Base-by-base conservation (phyloP, 2,797 vertebrate genomes). In the Dipus sagitta region DNA sequence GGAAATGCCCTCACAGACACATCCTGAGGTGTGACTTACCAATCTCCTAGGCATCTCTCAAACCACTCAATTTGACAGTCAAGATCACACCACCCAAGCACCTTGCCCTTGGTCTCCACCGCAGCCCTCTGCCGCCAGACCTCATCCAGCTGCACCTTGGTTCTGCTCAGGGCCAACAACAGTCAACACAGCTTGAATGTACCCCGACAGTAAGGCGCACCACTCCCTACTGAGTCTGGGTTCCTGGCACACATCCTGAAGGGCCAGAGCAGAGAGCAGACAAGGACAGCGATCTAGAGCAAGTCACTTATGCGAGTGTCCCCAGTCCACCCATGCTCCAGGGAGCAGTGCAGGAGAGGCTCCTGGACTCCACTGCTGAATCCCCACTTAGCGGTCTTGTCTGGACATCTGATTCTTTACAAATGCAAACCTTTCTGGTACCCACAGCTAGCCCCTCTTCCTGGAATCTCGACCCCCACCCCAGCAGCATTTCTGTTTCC, bases 191-290 rank as follows among this genome's bases (percentile, higher is more conserved):
- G 17, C 15, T 62, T 7, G n/a, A 1, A 34, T 2, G 18, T 21
- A 18, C 10, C 58, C 52, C 12, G 15, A 7, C 8, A 62, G 32
- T 28, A 26, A 47, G 60, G 26, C 4, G 38, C 3, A 17, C 21
- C 26, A 1, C 32, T 64, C 6, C 54, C 47, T 42, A 0, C 20
- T 17, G 62, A 64, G 47, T 11, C 23, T 1, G 3, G 0, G 4
- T 3, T 32, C n/a, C 9, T 62, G 8, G 68, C 13, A 2, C 0
- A 3, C 32, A 8, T 70, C 26, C 47, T 38, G 4, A 10, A 52
- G 1, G 1, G 2, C 42, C 0, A 2, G 15, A 6, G 30, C 24
- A 0, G 10, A 26, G n/a, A 28, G 15, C 0, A 0, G 58, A 1
- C 4, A 34, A 52, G 30, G 89, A n/a, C 58, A 2, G 71, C 0